Conservation (phyloP, 2,797 vertebrate genomes). For the Yasuhikotakia modesta region DNA sequence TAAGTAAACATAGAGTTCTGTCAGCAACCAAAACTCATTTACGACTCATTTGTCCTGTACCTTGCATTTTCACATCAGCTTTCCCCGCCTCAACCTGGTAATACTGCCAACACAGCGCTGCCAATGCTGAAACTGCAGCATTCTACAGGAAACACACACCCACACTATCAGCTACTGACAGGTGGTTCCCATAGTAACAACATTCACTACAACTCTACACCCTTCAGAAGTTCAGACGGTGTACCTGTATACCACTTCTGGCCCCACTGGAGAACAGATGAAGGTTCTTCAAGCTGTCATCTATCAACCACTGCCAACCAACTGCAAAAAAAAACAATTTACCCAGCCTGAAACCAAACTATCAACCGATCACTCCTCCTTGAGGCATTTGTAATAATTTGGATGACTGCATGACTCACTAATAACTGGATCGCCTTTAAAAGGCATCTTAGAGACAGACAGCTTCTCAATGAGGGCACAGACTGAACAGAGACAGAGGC, state of each 20-base stretch:
- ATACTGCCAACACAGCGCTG: constrained; percentile 84
- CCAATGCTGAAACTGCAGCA: constrained; percentile 80
- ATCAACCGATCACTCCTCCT: background rate
- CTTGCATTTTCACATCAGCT: constrained; percentile 76
- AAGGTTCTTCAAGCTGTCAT: constrained; percentile 85
- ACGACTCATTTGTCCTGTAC: constrained; percentile 64
- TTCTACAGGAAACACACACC: constrained; percentile 70
- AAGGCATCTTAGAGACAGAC: constrained; percentile 88
- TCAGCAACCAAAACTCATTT: background rate
- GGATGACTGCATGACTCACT: constrained; percentile 73
- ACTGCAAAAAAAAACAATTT: constrained; percentile 68
- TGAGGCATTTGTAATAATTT: background rate
- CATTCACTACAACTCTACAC: background rate
- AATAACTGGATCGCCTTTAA: constrained; percentile 81
- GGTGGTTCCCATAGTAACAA: background rate
- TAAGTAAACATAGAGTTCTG: background rate
- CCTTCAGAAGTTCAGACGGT: background rate
- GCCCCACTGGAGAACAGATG: constrained; percentile 77
- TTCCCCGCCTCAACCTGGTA: constrained; percentile 75
- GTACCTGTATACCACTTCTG: constrained; percentile 82
- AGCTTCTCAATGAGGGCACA: constrained; percentile 89
- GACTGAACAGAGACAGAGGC: constrained; percentile 72
- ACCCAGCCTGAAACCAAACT: background rate
- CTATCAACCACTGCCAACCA: constrained; percentile 89
- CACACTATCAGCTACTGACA: background rate